phyloP scores from a whole-genome alignment of 35 echinoderm and acorn worm species.

The Hemicentrotus pulcherrimus region DNA sequence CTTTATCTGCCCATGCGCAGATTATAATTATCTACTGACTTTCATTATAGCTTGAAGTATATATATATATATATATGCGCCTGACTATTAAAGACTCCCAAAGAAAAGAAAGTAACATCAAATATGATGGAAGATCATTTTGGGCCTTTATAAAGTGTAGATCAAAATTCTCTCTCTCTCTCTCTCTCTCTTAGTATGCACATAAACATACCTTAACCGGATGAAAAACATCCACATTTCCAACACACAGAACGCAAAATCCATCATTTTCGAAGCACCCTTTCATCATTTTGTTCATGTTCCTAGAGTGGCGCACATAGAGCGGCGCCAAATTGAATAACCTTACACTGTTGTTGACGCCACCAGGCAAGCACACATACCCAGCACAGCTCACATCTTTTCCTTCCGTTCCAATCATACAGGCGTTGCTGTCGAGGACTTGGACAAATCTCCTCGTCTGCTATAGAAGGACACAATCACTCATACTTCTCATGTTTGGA shows the following conservation, averaged over 20 bases:
- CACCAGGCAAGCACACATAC: background rate
- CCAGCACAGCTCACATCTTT: background rate
- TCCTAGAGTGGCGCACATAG: background rate
- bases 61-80: too few relatives aligned
- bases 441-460: background rate
- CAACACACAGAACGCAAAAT: background rate
- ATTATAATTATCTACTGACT: too few relatives aligned
- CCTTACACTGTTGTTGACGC: background rate
- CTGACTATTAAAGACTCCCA: too few relatives aligned
- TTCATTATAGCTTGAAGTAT: too few relatives aligned
- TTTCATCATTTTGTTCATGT: background rate
- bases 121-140: too few relatives aligned
- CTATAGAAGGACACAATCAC: background rate
- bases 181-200: too few relatives aligned
- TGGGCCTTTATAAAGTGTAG: too few relatives aligned
- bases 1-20: too few relatives aligned
- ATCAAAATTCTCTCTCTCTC: too few relatives aligned
- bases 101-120: too few relatives aligned
- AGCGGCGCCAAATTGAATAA: background rate
- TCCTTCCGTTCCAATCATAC: background rate
- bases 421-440: background rate
- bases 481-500: conserved; percentile 6
- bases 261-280: background rate
- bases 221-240: too few relatives aligned
- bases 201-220: too few relatives aligned